Conservation (phyloP, 2,888 invertebrate genomes). For the Taphrorychus bicolor region DNA sequence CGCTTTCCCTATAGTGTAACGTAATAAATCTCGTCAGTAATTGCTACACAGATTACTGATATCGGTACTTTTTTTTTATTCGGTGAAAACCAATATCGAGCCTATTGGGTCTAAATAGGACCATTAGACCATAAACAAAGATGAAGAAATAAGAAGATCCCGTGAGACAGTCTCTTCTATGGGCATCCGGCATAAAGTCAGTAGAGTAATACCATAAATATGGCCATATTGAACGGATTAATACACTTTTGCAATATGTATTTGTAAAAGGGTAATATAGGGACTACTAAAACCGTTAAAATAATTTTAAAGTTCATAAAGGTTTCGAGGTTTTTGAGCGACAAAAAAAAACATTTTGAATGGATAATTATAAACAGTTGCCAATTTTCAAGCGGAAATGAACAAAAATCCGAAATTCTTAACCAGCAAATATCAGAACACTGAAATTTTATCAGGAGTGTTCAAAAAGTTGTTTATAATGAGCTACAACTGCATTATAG, state of each 20-base stretch:
- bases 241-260: constrained; percentile 30
- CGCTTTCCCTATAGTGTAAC: neutral
- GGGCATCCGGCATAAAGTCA: constrained; percentile 23
- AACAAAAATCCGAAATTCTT: too few relatives aligned
- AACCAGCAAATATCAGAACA: too few relatives aligned
- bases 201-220: constrained; percentile 27
- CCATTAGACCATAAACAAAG: constrained; percentile 28
- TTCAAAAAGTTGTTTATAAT: too few relatives aligned
- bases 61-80: constrained; percentile 10
- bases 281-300: too few relatives aligned
- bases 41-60: constrained; percentile 14
- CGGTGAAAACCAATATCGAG: constrained; percentile 20
- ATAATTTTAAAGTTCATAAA: too few relatives aligned
- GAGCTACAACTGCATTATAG: too few relatives aligned
- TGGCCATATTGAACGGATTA: constrained; percentile 28
- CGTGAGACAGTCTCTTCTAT: constrained; percentile 36
- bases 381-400: too few relatives aligned
- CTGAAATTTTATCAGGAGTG: too few relatives aligned
- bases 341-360: too few relatives aligned
- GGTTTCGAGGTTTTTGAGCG: too few relatives aligned
- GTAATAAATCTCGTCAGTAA: constrained; percentile 12
- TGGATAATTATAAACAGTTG: too few relatives aligned
- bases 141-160: constrained; percentile 35
- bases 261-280: too few relatives aligned
- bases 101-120: constrained; percentile 22